Evolutionary conservation across 2,888 invertebrate genomes (phyloP).

Genomic region (Listrodromus nycthemerus): DNA sequence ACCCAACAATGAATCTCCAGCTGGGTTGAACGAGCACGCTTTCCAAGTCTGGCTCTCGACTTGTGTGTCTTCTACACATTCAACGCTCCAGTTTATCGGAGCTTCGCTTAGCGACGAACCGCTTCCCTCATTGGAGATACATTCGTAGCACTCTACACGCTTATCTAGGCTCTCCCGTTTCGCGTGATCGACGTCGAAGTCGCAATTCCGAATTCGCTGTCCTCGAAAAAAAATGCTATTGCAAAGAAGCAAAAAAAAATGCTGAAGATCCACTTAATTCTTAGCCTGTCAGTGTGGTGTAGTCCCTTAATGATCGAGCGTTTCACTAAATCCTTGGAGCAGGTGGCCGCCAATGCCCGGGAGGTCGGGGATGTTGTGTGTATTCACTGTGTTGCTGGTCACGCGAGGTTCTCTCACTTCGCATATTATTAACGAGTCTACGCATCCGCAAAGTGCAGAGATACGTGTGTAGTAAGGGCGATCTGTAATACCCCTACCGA

Average conservation of each 20-base stretch:
- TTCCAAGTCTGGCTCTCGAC: conserved; percentile 26
- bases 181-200: background rate
- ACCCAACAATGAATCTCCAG: conserved; percentile 48
- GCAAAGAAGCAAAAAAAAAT: background rate
- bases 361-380: background rate
- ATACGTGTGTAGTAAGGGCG: conserved; percentile 34
- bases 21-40: conserved; percentile 4
- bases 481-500: conserved; percentile 43
- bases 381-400: conserved; percentile 24
- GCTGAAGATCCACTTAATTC: background rate
- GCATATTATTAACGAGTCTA: conserved; percentile 47
- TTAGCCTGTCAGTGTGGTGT: background rate
- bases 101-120: background rate
- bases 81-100: conserved; percentile 24
- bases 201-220: background rate
- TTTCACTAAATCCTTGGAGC: conserved; percentile 45
- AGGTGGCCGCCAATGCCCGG: conserved; percentile 36
- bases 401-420: conserved; percentile 49
- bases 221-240: background rate
- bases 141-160: background rate
- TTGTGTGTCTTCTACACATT: conserved; percentile 18
- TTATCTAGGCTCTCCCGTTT: background rate
- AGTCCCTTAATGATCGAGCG: conserved; percentile 31
- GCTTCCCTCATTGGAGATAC: background rate
- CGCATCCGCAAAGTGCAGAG: conserved; percentile 33